Base-by-base conservation (phyloP, 2,797 vertebrate genomes). In the Novumbra hubbsi region DNA sequence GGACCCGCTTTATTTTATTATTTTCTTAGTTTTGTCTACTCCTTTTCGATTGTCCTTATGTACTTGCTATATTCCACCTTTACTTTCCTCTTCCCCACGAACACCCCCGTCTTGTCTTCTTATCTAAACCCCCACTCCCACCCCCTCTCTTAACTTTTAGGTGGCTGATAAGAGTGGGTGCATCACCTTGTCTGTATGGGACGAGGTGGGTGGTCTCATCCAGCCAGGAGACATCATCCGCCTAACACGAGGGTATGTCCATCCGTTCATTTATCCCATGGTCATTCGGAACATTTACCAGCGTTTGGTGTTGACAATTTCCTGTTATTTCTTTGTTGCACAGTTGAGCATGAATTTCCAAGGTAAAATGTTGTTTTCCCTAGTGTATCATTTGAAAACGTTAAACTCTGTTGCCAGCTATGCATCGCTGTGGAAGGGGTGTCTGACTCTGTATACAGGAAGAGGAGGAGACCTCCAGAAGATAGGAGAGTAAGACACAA, bases 101-200 rank as follows among this genome's bases (percentile, higher is more conserved):
- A n/a, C 24, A 5, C n/a, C 38, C 70, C n/a, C 52, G 3, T 9
- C 3, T 28, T 27, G 7, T 28, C 14, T 24, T 48, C 41, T 24
- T 41, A 11, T 49, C 21, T 16, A 45, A 11, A 45, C 1, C 41
- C 41, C 8, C 12, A 4, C 41, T 45, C 41, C 14, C 41, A 14
- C 5, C 34, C 34, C 27, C 60, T 62, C 24, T 19, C 30, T 21
- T 28, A 2, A 7, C 50, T 32, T 7, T 24, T 1, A 95, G 81
- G 95, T 95, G 82, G 95, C 95, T 0, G 95, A 95, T 88, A 92
- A 91, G 87, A 95, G 92, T 34, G 94, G 95, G 80, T 94, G 95
- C 91, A 94, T 96, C 91, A 95, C 92, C 68, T 91, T 95, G 74
- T 96, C 94, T 16, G 94, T 96, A 62, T 95, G 95, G 95, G 95